phyloP scores from a whole-genome alignment of 1,140 invertebrate species.

The Trichogramma pretiosum region DNA sequence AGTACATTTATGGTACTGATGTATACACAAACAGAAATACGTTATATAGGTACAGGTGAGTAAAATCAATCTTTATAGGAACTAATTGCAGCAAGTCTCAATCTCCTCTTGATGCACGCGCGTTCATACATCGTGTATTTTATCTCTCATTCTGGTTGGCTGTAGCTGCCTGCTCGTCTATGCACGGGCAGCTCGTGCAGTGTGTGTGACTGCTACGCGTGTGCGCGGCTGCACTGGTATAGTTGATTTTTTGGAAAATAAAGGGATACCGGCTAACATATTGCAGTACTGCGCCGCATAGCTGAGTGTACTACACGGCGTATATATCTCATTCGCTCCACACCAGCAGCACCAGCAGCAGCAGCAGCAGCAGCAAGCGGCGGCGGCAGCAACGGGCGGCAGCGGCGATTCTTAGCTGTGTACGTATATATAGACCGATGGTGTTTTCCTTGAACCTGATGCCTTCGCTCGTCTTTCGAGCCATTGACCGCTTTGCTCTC shows the following conservation, averaged over 20 bases:
- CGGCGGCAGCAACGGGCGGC: background rate
- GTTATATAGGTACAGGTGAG: too few species aligned
- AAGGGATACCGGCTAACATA: constrained; percentile 10
- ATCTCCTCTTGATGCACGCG: too few species aligned
- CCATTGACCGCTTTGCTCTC: constrained; percentile 13
- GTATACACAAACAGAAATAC: too few species aligned
- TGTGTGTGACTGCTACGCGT: background rate
- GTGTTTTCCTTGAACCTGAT: constrained; percentile 20
- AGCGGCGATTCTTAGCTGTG: background rate
- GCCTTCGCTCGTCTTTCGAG: constrained; percentile 11
- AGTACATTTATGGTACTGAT: too few species aligned
- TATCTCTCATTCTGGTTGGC: too few species aligned
- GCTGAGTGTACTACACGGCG: too few species aligned
- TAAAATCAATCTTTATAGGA: too few species aligned
- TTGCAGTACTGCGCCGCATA: too few species aligned
- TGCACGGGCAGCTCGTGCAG: background rate
- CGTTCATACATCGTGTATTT: too few species aligned
- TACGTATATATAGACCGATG: constrained; percentile 7
- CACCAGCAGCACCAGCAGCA: background rate
- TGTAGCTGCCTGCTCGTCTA: too few species aligned
- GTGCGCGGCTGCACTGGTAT: background rate
- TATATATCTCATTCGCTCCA: too few species aligned
- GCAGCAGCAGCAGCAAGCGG: background rate
- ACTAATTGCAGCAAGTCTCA: too few species aligned
- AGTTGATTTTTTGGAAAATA: constrained; percentile 11